These are phyloP conservation scores for Papilio xuthus DNA, from an alignment of 1,140 invertebrate species.

Conservation along the genomic window DNA sequence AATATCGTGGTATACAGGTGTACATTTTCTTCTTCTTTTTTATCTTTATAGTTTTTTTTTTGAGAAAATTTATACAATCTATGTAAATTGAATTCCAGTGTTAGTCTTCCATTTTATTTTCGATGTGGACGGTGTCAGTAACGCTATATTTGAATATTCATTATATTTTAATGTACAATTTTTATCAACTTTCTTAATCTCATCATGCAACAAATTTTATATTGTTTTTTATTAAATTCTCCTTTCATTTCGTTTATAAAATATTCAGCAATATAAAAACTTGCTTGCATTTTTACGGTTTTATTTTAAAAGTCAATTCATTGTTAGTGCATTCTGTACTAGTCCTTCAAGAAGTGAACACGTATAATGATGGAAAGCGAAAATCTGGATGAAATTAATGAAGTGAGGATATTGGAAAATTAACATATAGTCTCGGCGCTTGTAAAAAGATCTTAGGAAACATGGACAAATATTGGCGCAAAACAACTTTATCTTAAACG, in stretches of 20 bases:
- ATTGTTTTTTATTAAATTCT: not conserved
- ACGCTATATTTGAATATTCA: conserved; percentile 1
- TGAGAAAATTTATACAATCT: not conserved
- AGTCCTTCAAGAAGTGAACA: not conserved
- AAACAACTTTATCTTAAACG: not conserved
- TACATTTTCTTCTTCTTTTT: too few species aligned
- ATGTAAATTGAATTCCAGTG: not conserved
- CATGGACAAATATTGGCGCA: too few species aligned
- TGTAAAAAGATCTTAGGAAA: too few species aligned
- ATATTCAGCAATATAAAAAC: not conserved
- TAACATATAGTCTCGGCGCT: not conserved
- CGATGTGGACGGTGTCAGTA: not conserved
- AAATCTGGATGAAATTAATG: not conserved
- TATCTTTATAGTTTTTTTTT: too few species aligned
- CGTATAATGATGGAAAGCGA: not conserved
- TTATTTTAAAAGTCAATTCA: not conserved
- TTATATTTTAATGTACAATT: not conserved
- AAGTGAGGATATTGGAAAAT: not conserved
- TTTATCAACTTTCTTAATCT: conserved; percentile 1
- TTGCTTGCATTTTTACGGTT: not conserved
- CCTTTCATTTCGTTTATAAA: not conserved
- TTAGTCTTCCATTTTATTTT: not conserved
- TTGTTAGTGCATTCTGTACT: not conserved
- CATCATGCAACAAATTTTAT: not conserved
- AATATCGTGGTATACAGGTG: too few species aligned